Evolutionary conservation across 2,888 invertebrate species (phyloP), one percentile per base, ranked within the genome.

Genomic region (Dynastes hyllus): DNA sequence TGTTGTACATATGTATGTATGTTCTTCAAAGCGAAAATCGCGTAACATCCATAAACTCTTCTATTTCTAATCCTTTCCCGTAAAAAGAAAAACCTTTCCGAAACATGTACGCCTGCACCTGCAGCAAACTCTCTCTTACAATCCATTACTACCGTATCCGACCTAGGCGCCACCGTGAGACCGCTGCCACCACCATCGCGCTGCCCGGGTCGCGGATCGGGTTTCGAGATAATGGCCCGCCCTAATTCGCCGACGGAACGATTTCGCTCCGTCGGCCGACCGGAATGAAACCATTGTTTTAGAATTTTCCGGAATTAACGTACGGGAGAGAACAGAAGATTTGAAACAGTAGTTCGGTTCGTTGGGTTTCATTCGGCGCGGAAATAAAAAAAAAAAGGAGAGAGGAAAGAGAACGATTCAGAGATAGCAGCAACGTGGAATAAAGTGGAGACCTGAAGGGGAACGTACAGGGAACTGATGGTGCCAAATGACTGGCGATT

Each of bases 211-310:
- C 45, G 84, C 85, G 82, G 80, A 81, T 80, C 81, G 79, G 81
- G 79, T 79, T 81, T 78, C 80, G 80, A 84, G 83, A 85, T 85
- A 84, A 85, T 83, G 84, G 84, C 83, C 82, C 67, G 80, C 79
- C 83, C 84, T 83, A 85, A 85, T 85, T 84, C 84, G 81, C 79
- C 63, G 81, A 82, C 84, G 82, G 82, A 80, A 81, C 82, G 77
- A 77, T 77, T 77, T 77, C 58, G 61, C 29, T 32, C 53, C 73
- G 40, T 40, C 73, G 16, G 16, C 51, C 69, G 69, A 61, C 84
- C 84, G 83, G 83, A 86, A 86, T 86, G 84, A 85, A 85, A 85
- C 85, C 86, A 86, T 87, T 87, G 86, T 86, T 84, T 85, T 84
- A 85, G 86, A 86, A 85, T 86, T 86, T 86, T 84, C 84, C 83